Base-by-base conservation (phyloP, 2,113 vertebrate species). In the Syrrhaptes paradoxus region DNA sequence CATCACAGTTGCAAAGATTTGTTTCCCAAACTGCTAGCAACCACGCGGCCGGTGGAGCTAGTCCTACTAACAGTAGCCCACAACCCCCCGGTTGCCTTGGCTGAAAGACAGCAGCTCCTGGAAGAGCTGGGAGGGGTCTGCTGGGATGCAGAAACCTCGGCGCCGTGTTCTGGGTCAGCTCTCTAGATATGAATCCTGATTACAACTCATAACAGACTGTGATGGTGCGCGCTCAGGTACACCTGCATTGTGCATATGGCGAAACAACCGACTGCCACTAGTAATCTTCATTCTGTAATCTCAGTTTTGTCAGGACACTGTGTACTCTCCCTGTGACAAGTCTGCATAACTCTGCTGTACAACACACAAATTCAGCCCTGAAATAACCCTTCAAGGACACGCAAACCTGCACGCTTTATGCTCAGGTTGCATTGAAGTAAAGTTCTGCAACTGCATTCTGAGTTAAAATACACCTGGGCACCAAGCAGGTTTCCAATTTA, bases 1-100 rank as follows among this genome's bases (percentile, higher is more conserved):
- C 15, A 17, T 22, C 43, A 12, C 28, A 38, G 24, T 25, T 34
- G 34, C 41, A 61, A 28, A 0, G 10, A n/a, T 38, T 24, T 76
- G 63, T 43, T 36, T 54, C 36, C 51, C 32, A 10, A 86, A 55
- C n/a, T 17, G 36, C 28, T 34, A 19, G 36, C 19, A 34, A n/a
- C 55, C 49, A 4, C 2, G 25, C 4, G 29, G 52, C 48, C 0
- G 0, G 3, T 0, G 6, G 48, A 43, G 24, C 36, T 13, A 6
- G 5, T 15, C 48, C 57, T 32, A 49, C 81, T 38, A 16, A 38
- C 34, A 55, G 63, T 0, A 18, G 9, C 46, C 59, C 84, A 49
- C 25, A 31, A 9, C 11, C 41, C 54, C 52, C 46, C 52, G 19
- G 52, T 2, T 3, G 32, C 43, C 76, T 13, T n/a, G 67, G 77